Evolutionary conservation across 2,113 vertebrate species (phyloP), one percentile per base, ranked within the genome.

Genomic region (Rhodinocichla rosea): DNA sequence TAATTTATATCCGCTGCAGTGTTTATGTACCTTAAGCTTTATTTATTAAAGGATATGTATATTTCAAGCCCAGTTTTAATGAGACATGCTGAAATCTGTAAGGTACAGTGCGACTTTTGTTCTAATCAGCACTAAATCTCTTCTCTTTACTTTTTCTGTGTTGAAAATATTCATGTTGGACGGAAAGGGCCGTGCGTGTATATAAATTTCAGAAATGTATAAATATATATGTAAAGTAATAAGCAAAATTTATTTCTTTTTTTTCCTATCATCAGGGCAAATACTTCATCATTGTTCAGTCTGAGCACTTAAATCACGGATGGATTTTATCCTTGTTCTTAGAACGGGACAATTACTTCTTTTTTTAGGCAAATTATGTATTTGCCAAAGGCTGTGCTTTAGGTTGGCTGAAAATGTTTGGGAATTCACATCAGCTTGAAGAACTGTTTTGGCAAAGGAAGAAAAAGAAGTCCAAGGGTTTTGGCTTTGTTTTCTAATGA

Each of bases 11-110:
- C 96, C 94, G 94, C 93, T 96, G 96, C 94, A 92, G 73, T 94
- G 88, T 97, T 94, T 87, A 92, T 91, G 91, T 95, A 92, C 94
- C 96, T 97, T 96, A 97, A 97, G 87, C 92, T 94, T 95, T 86
- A 91, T 96, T 96, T 97, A 95, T 97, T 92, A 90, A 94, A 95
- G 92, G 95, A 95, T 96, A 97, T 94, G 95, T 97, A 92, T 87
- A 97, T 97, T 97, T 95, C 94, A 93, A 96, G 92, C 73, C 60
- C 44, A 17, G 95, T 94, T 96, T 97, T 97, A 98, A 97, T 96
- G 96, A 96, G 87, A 91, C 89, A 89, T 93, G 94, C 94, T 95
- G 92, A 97, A 97, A 97, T 97, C 91, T 90, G 96, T 93, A 96
- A 97, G 97, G 93, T 92, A 97, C 96, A 96, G 94, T 96, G 86